Base-by-base conservation (phyloP, 2,113 vertebrate genomes). In the Sylvietta virens region DNA sequence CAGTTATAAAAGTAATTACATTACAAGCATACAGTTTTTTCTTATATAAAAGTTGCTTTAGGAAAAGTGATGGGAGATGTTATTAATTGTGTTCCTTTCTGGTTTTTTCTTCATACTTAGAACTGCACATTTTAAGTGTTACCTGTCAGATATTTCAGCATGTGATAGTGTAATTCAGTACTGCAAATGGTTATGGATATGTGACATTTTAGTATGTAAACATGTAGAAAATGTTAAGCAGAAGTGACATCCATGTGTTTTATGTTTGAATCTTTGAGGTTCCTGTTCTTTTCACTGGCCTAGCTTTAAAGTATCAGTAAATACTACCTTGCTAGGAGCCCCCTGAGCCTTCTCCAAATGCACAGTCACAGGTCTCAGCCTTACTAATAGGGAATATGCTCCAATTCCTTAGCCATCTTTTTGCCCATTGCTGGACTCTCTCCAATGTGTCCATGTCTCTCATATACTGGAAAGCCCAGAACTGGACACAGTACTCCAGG, bases 301-400 rank as follows among this genome's bases (percentile, higher is more conserved):
- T 69, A 92, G 95, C 33, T 96, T 98, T 95, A 97, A 80, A 91
- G 51, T 60, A 70, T 98, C 48, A 84, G 96, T 98, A 95, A 96
- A 96, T 97, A 70, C 70, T 58, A 30, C 20, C 4, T 70, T 56
- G 16, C 23, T 50, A 24, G 37, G 23, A 60, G 7, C 11, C 10
- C 50, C 21, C 39, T 35, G 35, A 73, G 22, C 44, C 40, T 60
- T 81, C 48, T 62, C 31, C 40, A 81, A 35, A 22, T 45, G 33
- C 72, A 11, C 26, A 71, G 35, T 87, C 8, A 4, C 35, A 56
- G 24, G 11, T 37, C n/a, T 44, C 27, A 67, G 33, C 10, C 22
- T 73, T 81, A 53, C 22, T 69, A 9, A 9, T 1, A 33, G 9
- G 22, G 56, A 54, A 45, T 40, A 24, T 6, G 10, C 22, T 82